Percentiles rank a stretch among this genome's conserved stretches.
Conservation (phyloP, 2,797 vertebrate species). For the Sebastes matsubarae region DNA sequence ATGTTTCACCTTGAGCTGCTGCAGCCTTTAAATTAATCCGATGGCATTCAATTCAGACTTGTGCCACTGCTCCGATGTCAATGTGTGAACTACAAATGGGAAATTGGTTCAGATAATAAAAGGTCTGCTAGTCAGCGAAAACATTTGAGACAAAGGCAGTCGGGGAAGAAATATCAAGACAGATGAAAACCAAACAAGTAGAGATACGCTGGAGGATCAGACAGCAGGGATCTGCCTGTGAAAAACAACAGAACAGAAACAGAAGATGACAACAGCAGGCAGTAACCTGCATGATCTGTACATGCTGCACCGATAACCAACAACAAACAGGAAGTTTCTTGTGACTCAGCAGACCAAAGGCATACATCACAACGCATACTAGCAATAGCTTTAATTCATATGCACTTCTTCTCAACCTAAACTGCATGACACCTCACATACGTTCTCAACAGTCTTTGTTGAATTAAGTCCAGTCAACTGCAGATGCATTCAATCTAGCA, state of each 20-base stretch:
- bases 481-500: neutral
- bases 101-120: neutral
- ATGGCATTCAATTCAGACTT: neutral
- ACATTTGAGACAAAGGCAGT: neutral
- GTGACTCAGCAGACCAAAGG: constrained; percentile 2
- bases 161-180: neutral
- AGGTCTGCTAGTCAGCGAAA: neutral
- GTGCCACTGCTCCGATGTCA: neutral
- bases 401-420: neutral
- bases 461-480: neutral
- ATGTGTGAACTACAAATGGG: neutral
- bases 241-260: constrained; percentile 4
- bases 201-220: neutral
- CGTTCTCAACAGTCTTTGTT: neutral
- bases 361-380: neutral
- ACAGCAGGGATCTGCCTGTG: neutral
- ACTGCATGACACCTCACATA: neutral
- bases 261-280: constrained; percentile 10
- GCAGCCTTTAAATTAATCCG: neutral
- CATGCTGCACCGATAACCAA: neutral
- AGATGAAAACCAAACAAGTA: neutral
- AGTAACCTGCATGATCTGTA: neutral
- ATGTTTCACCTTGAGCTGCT: neutral
- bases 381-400: neutral
- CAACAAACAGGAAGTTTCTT: constrained; percentile 15